Conservation (phyloP, 2,113 vertebrate species). For the Chloropsis hardwickii region DNA sequence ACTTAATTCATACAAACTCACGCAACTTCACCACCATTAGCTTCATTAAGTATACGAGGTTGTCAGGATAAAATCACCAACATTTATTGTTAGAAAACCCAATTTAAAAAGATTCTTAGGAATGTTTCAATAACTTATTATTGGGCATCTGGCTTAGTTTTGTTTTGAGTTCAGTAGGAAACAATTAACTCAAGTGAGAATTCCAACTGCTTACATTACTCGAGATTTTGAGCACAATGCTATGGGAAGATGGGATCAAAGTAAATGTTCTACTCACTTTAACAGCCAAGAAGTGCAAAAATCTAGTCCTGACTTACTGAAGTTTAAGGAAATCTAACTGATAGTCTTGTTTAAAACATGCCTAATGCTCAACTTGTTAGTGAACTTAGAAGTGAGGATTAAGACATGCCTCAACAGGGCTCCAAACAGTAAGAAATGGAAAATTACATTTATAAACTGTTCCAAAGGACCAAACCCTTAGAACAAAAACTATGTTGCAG, state of each 20-base stretch:
- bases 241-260: background rate
- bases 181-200: background rate
- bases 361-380: background rate
- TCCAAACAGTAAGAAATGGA: background rate
- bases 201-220: background rate
- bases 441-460: background rate
- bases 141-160: background rate
- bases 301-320: background rate
- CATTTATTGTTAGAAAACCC: background rate
- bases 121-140: background rate
- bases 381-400: background rate
- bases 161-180: background rate
- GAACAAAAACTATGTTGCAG: background rate
- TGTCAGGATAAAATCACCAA: background rate
- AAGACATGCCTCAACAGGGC: background rate
- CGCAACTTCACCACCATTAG: background rate
- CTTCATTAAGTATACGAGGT: background rate
- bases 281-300: background rate
- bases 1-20: background rate
- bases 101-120: background rate
- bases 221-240: background rate
- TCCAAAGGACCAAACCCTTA: background rate
- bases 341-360: background rate
- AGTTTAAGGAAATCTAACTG: background rate
- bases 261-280: background rate